Evolutionary conservation across 2,797 vertebrate genomes (phyloP).

Genomic region (Buphagus erythrorhynchus): DNA sequence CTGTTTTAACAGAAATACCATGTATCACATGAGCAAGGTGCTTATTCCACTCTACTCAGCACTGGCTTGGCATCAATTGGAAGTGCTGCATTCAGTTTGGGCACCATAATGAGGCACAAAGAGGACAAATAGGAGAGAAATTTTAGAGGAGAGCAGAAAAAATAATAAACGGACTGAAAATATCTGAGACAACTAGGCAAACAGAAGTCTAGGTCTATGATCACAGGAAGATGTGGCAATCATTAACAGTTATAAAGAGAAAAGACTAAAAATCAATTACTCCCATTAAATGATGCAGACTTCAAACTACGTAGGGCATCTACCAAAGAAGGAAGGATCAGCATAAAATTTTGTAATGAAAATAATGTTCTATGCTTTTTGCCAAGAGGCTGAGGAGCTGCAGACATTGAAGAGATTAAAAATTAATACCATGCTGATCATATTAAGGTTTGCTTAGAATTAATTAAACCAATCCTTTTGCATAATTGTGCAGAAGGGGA

Average conservation of each 20-base stretch:
- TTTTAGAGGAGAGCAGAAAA: conserved; percentile 69
- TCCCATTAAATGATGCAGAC: background rate
- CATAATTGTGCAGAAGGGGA: conserved; percentile 1
- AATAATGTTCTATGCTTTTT: background rate
- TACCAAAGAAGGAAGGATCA: conserved; percentile 23
- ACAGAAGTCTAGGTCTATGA: conserved; percentile 47
- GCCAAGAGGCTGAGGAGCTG: conserved; percentile 30
- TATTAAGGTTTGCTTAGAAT: conserved; percentile 53
- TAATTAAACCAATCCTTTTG: conserved; percentile 51
- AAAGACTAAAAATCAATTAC: conserved; percentile 46
- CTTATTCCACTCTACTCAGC: conserved; percentile 71
- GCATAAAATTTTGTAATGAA: conserved; percentile 19
- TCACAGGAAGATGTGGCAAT: conserved; percentile 13
- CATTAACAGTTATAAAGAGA: background rate
- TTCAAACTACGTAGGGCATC: background rate
- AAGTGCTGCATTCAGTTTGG: conserved; percentile 70
- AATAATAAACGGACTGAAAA: conserved; percentile 62
- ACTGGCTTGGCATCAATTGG: conserved; percentile 71
- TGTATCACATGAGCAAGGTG: conserved; percentile 69
- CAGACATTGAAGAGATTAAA: conserved; percentile 43
- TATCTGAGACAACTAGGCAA: conserved; percentile 59
- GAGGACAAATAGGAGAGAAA: conserved; percentile 70
- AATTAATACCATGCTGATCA: conserved; percentile 55
- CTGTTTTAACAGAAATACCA: conserved; percentile 70
- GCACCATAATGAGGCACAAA: conserved; percentile 71